Percentiles rank a stretch among this genome's conserved stretches.
Conservation (phyloP, 1,140 invertebrate genomes). For the Lanistes nyassanus region DNA sequence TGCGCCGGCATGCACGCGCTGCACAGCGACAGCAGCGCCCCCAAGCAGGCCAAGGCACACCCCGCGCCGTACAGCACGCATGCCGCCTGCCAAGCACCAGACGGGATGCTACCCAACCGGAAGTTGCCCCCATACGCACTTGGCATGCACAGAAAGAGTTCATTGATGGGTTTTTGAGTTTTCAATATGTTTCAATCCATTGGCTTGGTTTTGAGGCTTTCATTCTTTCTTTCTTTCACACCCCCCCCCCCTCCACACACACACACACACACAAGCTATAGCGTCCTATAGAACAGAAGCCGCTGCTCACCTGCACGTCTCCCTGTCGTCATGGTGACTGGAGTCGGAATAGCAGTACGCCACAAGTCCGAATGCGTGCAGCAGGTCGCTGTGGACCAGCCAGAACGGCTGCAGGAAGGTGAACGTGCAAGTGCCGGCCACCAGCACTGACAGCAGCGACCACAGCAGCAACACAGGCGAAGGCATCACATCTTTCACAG, state of each 20-base stretch:
- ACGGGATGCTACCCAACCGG: constrained; percentile 47
- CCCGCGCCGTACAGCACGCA: constrained; percentile 59
- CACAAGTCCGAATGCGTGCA: constrained; percentile 48
- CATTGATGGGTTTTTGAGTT: too few species aligned
- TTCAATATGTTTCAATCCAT: too few species aligned
- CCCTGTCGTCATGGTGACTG: background rate
- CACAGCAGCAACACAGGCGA: constrained; percentile 46
- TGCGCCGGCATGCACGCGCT: constrained; percentile 43
- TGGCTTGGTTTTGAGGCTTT: too few species aligned
- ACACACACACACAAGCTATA: too few species aligned
- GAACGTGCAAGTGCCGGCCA: constrained; percentile 48
- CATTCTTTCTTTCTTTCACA: too few species aligned
- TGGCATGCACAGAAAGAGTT: constrained; percentile 31
- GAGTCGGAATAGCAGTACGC: constrained; percentile 24
- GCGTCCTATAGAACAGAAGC: too few species aligned
- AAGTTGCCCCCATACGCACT: constrained; percentile 53
- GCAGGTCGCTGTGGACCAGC: constrained; percentile 47
- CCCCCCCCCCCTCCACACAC: too few species aligned
- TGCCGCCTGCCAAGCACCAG: constrained; percentile 53
- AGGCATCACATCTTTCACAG: constrained; percentile 12
- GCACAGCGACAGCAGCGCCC: constrained; percentile 40
- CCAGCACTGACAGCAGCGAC: constrained; percentile 52
- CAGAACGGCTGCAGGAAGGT: constrained; percentile 59
- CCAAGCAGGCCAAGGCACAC: constrained; percentile 47
- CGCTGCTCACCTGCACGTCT: constrained; percentile 2